These are phyloP conservation scores for Oxycera nigricornis DNA, from an alignment of 2,888 invertebrate species.

Conservation along the genomic window DNA sequence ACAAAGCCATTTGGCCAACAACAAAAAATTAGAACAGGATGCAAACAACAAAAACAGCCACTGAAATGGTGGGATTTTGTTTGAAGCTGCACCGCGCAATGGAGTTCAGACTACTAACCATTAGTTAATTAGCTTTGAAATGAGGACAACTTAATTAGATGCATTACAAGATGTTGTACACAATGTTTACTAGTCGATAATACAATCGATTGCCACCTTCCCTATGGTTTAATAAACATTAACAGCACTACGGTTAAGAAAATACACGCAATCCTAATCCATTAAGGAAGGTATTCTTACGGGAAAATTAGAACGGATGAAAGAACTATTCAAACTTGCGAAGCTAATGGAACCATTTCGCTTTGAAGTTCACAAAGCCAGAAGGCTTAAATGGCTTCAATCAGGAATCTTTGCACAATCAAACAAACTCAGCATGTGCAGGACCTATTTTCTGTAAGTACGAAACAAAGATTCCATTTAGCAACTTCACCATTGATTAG, in stretches of 20 bases:
- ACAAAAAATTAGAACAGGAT: slow-evolving; percentile 26
- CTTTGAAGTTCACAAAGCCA: too few species aligned
- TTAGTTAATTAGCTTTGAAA: slow-evolving; percentile 32
- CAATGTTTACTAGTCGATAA: slow-evolving; percentile 3
- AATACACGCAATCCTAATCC: not conserved
- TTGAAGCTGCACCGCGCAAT: slow-evolving; percentile 4
- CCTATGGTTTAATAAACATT: not conserved
- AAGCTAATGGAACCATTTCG: too few species aligned
- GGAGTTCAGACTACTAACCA: not conserved
- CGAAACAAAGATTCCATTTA: too few species aligned
- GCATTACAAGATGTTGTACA: slow-evolving; percentile 13
- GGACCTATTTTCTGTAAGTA: too few species aligned
- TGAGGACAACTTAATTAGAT: slow-evolving; percentile 31
- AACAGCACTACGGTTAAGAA: not conserved
- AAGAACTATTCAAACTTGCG: too few species aligned
- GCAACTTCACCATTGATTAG: too few species aligned
- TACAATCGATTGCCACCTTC: not conserved
- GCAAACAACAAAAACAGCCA: not conserved
- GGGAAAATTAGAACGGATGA: not conserved
- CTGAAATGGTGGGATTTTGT: not conserved
- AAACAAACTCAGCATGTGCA: too few species aligned
- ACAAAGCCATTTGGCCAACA: slow-evolving; percentile 11
- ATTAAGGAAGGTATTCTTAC: not conserved
- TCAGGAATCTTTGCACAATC: too few species aligned
- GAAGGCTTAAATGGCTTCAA: too few species aligned